These are phyloP conservation scores for Porites cylindrica DNA, from an alignment of 92 coral and sea anemone genomes.

Conservation along the genomic window DNA sequence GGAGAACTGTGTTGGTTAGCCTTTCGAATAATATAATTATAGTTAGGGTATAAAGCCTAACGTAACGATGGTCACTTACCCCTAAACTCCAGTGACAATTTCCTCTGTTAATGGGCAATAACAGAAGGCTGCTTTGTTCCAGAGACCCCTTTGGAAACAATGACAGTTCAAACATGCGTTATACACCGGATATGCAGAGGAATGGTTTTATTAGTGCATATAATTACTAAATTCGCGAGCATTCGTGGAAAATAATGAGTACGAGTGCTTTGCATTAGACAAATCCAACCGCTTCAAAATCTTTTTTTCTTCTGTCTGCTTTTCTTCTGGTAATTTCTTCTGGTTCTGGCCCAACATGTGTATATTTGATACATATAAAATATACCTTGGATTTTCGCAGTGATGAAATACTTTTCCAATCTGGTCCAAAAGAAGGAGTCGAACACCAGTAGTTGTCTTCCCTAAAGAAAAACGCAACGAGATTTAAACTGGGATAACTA, in stretches of 20 bases:
- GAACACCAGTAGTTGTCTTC: background rate
- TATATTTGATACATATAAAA: background rate
- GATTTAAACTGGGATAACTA: too few species aligned
- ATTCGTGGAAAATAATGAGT: too few species aligned
- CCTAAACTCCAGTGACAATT: background rate
- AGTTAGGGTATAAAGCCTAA: background rate
- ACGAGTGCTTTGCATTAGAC: too few species aligned
- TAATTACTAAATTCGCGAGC: too few species aligned
- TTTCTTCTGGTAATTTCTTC: background rate
- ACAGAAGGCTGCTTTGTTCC: background rate
- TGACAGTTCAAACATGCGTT: background rate
- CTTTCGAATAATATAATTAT: too few species aligned
- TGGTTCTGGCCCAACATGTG: too few species aligned
- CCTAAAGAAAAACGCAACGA: background rate
- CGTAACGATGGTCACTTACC: background rate
- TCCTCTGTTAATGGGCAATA: background rate
- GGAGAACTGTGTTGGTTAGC: too few species aligned
- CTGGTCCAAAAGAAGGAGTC: conserved; percentile 6
- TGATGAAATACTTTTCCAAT: background rate
- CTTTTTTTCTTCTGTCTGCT: background rate
- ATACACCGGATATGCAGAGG: background rate
- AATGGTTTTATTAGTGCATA: background rate
- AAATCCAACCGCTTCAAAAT: background rate
- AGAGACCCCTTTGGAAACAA: background rate
- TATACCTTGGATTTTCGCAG: background rate